These are phyloP conservation scores for Philopotamus ludificatus DNA, from an alignment of 1,140 invertebrate species.

Conservation along the genomic window DNA sequence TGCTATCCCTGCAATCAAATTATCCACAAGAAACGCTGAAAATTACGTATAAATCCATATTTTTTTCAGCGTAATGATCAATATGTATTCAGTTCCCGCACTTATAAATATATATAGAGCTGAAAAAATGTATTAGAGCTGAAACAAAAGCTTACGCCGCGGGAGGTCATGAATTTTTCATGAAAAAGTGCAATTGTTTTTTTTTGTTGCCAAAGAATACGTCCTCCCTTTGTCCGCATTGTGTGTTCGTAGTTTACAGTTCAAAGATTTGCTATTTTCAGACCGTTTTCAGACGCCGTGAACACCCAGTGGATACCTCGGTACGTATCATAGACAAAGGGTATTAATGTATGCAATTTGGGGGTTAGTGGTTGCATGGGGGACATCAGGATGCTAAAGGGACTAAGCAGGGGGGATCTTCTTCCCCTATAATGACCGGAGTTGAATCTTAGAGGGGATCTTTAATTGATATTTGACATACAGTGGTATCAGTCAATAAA, in stretches of 20 bases:
- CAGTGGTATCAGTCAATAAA: too few relatives aligned
- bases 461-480: not conserved
- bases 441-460: not conserved
- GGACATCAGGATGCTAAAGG: not conserved
- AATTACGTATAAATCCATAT: too few relatives aligned
- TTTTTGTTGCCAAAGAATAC: conserved; percentile 8
- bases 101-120: not conserved
- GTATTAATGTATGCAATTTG: conserved; percentile 9
- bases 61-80: too few relatives aligned
- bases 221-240: not conserved
- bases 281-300: too few relatives aligned
- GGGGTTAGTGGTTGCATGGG: not conserved
- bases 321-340: not conserved
- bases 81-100: too few relatives aligned
- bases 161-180: conserved; percentile 22
- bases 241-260: conserved; percentile 4
- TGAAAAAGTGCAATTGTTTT: conserved; percentile 20
- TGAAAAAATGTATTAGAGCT: not conserved
- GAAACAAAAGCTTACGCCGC: not conserved
- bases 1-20: not conserved
- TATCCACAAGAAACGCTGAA: too few relatives aligned
- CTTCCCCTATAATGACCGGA: not conserved
- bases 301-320: too few relatives aligned
- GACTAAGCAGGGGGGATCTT: not conserved
- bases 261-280: conserved; percentile 22